Conservation (phyloP, 1,140 invertebrate species). For the Pogonognathellus flavescens region DNA sequence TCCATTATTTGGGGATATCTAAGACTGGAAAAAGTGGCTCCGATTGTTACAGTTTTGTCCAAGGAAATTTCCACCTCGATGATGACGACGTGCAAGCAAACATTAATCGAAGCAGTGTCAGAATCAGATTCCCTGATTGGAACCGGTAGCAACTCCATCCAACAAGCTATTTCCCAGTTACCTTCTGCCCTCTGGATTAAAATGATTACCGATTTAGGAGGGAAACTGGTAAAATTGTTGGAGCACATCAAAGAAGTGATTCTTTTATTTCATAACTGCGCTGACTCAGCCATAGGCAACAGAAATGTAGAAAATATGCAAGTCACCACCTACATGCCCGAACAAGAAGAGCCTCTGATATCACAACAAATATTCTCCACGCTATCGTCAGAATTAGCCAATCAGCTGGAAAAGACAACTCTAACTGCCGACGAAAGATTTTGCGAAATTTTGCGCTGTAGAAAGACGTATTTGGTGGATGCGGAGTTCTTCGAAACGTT, state of each 20-base stretch:
- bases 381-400: slow-evolving; percentile 59
- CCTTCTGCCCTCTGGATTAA: slow-evolving; percentile 63
- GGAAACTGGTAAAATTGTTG: slow-evolving; percentile 60
- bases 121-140: slow-evolving; percentile 65
- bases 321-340: slow-evolving; percentile 13
- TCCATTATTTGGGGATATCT: slow-evolving; percentile 69
- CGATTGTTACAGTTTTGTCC: slow-evolving; percentile 62
- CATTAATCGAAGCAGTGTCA: slow-evolving; percentile 65
- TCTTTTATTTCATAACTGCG: slow-evolving; percentile 64
- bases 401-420: slow-evolving; percentile 65
- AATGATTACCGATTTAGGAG: slow-evolving; percentile 63
- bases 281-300: slow-evolving; percentile 60
- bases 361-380: slow-evolving; percentile 56
- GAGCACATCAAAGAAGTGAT: slow-evolving; percentile 65
- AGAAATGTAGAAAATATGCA: slow-evolving; percentile 8
- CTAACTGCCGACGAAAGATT: slow-evolving; percentile 66
- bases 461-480: slow-evolving; percentile 46
- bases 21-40: slow-evolving; percentile 68
- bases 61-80: slow-evolving; percentile 66
- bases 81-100: slow-evolving; percentile 66
- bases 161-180: slow-evolving; percentile 61
- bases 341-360: slow-evolving; percentile 65
- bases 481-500: slow-evolving; percentile 61
- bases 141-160: slow-evolving; percentile 61
- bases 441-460: slow-evolving; percentile 58